Evolutionary conservation across 2,797 vertebrate species (phyloP).

Genomic region (Eleutherodactylus coqui): DNA sequence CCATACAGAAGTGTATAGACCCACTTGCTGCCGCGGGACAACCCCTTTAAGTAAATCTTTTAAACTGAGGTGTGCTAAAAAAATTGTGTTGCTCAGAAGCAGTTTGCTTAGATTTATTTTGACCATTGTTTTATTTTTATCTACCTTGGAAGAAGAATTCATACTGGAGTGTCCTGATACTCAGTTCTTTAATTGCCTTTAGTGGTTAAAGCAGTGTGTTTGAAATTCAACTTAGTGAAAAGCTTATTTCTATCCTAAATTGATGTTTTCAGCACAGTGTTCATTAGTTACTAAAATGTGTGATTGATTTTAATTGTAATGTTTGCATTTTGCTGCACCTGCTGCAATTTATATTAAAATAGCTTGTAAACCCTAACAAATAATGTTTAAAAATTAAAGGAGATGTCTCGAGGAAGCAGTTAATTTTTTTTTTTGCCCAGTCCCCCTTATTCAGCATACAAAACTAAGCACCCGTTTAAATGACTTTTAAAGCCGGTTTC

Average conservation of each 20-base stretch:
- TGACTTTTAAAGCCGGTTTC: too few relatives aligned
- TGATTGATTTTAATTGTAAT: conserved; percentile 47
- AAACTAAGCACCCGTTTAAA: too few relatives aligned
- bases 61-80: conserved; percentile 78
- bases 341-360: conserved; percentile 35
- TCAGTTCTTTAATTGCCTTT: conserved; percentile 45
- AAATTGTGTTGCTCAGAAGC: conserved; percentile 78
- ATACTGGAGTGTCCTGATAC: conserved; percentile 31
- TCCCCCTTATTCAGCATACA: too few relatives aligned
- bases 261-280: conserved; percentile 30
- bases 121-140: conserved; percentile 74
- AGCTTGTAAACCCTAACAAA: not conserved
- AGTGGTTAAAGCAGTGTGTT: conserved; percentile 24
- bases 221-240: conserved; percentile 27
- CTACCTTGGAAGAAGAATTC: conserved; percentile 25
- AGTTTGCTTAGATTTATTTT: conserved; percentile 80
- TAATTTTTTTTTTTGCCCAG: too few relatives aligned
- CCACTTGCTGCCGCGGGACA: too few relatives aligned
- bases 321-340: conserved; percentile 21
- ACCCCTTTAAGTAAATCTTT: conserved; percentile 68
- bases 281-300: conserved; percentile 45
- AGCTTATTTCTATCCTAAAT: conserved; percentile 11
- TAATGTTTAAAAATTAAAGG: not conserved
- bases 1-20: too few relatives aligned
- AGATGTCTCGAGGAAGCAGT: too few relatives aligned